These are phyloP conservation scores for Nannoperca obscura DNA, from an alignment of 2,797 vertebrate genomes.

Conservation along the genomic window DNA sequence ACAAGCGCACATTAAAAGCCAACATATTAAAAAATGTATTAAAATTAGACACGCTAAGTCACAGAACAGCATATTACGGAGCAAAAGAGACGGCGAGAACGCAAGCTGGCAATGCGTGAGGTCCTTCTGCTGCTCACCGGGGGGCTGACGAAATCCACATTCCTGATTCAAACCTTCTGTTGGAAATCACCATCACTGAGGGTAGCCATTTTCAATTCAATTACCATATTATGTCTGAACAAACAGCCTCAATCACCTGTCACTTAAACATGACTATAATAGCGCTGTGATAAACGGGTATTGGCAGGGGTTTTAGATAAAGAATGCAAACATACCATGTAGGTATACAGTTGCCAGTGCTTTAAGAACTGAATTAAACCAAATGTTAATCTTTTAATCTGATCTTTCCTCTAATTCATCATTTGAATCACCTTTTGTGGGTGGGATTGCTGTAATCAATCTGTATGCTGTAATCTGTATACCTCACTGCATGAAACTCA, in stretches of 20 bases:
- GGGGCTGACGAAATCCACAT: conserved; percentile 58
- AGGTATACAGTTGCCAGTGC: conserved; percentile 5
- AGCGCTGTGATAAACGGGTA: conserved; percentile 15
- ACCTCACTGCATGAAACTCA: neutral
- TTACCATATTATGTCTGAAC: conserved; percentile 64
- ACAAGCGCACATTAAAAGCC: conserved; percentile 33
- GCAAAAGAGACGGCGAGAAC: conserved; percentile 14
- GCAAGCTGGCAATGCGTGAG: conserved; percentile 36
- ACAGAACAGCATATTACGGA: conserved; percentile 35
- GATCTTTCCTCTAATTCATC: conserved; percentile 32
- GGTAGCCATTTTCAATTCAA: conserved; percentile 59
- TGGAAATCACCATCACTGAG: conserved; percentile 61
- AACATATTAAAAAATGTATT: conserved; percentile 42
- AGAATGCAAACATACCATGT: conserved; percentile 20
- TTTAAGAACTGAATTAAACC: conserved; percentile 17
- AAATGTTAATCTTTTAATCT: neutral
- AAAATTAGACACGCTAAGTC: conserved; percentile 17
- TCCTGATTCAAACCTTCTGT: conserved; percentile 70
- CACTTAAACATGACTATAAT: conserved; percentile 47
- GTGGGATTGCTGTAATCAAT: neutral
- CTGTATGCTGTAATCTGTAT: neutral
- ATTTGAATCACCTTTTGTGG: conserved; percentile 32
- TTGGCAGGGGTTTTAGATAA: conserved; percentile 36
- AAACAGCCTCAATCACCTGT: conserved; percentile 70
- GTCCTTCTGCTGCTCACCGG: conserved; percentile 57